These are phyloP conservation scores for Drosophila micromelanica DNA, from an alignment of 1,140 invertebrate species.

Conservation along the genomic window DNA sequence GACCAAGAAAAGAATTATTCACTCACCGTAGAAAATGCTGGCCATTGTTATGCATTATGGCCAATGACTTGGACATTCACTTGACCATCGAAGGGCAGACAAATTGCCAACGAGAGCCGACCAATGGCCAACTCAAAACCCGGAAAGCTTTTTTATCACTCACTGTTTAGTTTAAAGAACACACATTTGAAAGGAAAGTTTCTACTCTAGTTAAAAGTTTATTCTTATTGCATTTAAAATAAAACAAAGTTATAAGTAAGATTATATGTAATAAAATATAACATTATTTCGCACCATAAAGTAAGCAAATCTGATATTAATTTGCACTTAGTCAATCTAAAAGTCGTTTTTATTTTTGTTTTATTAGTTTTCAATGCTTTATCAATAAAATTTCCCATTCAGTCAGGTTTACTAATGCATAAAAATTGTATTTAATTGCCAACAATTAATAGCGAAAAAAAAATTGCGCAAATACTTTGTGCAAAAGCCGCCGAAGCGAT, in stretches of 20 bases:
- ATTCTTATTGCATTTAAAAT: too few species aligned
- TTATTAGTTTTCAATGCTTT: not conserved
- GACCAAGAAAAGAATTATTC: slow-evolving; percentile 4
- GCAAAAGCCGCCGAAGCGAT: slow-evolving; percentile 61
- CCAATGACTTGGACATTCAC: not conserved
- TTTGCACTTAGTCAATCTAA: too few species aligned
- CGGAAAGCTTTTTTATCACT: too few species aligned
- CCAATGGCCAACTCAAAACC: not conserved
- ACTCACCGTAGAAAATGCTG: not conserved
- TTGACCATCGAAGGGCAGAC: not conserved
- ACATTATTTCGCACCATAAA: not conserved
- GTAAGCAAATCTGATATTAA: too few species aligned
- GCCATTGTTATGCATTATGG: slow-evolving; percentile 11
- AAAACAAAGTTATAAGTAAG: too few species aligned
- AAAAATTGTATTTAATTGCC: slow-evolving; percentile 63
- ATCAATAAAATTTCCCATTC: slow-evolving; percentile 12
- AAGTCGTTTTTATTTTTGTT: not conserved
- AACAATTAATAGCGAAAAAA: slow-evolving; percentile 58
- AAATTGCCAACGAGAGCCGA: not conserved
- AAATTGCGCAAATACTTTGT: slow-evolving; percentile 56
- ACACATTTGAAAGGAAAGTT: too few species aligned
- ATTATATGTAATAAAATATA: not conserved
- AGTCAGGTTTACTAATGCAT: slow-evolving; percentile 32
- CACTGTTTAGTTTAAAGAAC: too few species aligned
- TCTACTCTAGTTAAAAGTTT: too few species aligned